Conservation (phyloP, 1,140 invertebrate species). For the Danaus melanippus region DNA sequence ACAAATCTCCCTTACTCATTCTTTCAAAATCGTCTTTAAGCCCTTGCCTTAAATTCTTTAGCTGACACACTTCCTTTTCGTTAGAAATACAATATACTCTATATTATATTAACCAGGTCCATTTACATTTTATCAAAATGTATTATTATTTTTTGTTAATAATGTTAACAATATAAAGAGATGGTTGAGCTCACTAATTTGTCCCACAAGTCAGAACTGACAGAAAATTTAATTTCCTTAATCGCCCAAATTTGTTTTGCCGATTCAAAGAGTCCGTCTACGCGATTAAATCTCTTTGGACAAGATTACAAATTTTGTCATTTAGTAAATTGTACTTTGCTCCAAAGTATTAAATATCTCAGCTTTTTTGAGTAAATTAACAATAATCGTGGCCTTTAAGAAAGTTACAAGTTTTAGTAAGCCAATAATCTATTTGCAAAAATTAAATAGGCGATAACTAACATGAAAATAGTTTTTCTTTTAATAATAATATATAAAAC, state of each 20-base stretch:
- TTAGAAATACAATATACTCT: too few relatives aligned
- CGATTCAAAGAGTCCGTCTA: slow-evolving; percentile 24
- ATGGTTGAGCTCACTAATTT: slow-evolving; percentile 26
- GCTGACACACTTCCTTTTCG: too few relatives aligned
- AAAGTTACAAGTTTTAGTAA: slow-evolving; percentile 2
- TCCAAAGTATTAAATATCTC: too few relatives aligned
- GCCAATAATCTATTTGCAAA: too few relatives aligned
- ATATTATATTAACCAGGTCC: too few relatives aligned
- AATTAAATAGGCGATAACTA: too few relatives aligned
- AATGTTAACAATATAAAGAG: slow-evolving; percentile 19
- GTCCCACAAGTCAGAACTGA: slow-evolving; percentile 32
- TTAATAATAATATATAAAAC: too few relatives aligned
- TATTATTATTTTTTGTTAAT: slow-evolving; percentile 13
- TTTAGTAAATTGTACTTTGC: slow-evolving; percentile 12
- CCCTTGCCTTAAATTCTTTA: too few relatives aligned
- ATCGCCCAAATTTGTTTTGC: slow-evolving; percentile 42
- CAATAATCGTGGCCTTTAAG: slow-evolving; percentile 12
- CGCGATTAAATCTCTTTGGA: slow-evolving; percentile 35
- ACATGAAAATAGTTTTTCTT: too few relatives aligned
- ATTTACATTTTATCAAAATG: too few relatives aligned
- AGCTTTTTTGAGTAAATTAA: slow-evolving; percentile 3
- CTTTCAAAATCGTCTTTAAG: too few relatives aligned
- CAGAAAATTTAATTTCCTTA: slow-evolving; percentile 45
- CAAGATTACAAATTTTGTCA: slow-evolving; percentile 28
- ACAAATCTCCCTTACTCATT: too few relatives aligned